phyloP scores from a whole-genome alignment of 2,888 invertebrate species.

The Temnothorax ravouxi region DNA sequence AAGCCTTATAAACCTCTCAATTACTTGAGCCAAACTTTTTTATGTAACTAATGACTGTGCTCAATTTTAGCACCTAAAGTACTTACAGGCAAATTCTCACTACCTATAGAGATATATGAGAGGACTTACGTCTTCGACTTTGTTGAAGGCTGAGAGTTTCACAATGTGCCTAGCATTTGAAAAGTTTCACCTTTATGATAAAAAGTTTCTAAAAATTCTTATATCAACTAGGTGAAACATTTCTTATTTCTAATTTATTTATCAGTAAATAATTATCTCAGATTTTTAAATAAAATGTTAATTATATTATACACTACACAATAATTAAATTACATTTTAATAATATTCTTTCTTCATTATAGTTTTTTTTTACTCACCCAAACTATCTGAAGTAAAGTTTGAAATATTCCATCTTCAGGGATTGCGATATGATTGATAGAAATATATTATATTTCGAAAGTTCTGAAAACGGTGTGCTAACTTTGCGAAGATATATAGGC shows the following conservation, averaged over 20 bases:
- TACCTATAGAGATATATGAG: conserved; percentile 20
- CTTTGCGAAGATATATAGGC: neutral
- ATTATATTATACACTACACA: neutral
- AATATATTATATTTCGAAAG: neutral
- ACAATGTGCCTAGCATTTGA: conserved; percentile 1
- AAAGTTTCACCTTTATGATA: neutral
- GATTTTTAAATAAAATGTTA: neutral
- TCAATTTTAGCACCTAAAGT: conserved; percentile 13
- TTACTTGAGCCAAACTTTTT: conserved; percentile 34
- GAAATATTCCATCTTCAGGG: neutral
- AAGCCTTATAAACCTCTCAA: conserved; percentile 5
- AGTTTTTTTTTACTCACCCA: neutral
- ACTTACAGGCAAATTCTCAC: conserved; percentile 1
- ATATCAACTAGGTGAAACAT: neutral
- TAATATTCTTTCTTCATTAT: neutral
- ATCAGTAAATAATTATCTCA: neutral
- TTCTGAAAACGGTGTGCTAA: neutral
- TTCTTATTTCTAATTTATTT: conserved; percentile 1
- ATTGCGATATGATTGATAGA: neutral
- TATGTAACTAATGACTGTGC: conserved; percentile 29
- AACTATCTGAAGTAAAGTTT: neutral
- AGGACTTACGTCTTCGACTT: conserved; percentile 18
- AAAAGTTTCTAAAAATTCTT: conserved; percentile 9
- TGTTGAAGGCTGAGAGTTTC: conserved; percentile 24
- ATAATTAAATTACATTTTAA: conserved; percentile 6